phyloP scores from a whole-genome alignment of 1,140 invertebrate species.

The Lineus longissimus region DNA sequence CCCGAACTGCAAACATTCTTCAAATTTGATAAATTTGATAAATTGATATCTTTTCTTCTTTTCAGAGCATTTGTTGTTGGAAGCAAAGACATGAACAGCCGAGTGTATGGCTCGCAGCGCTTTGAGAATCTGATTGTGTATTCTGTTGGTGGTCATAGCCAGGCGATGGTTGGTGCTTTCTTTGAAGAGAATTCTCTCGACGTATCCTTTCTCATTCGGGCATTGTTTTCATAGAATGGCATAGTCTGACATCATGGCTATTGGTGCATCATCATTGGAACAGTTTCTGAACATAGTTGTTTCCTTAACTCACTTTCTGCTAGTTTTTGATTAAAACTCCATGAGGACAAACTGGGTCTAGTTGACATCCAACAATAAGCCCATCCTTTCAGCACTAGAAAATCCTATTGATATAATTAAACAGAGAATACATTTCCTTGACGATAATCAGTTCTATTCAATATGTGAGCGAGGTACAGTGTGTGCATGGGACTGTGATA shows the following conservation, averaged over 20 bases:
- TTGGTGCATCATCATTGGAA: background rate
- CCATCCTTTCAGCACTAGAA: too few relatives aligned
- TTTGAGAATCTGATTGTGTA: conserved; percentile 63
- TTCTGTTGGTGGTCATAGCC: conserved; percentile 74
- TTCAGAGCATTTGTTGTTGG: conserved; percentile 73
- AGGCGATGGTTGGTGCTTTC: conserved; percentile 76
- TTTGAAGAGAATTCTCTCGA: conserved; percentile 84
- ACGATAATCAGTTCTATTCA: conserved; percentile 46
- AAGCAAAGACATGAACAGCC: conserved; percentile 80
- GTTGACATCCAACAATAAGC: too few relatives aligned
- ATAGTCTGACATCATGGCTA: background rate
- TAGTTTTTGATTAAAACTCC: too few relatives aligned
- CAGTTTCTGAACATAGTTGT: background rate
- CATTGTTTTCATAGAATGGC: too few relatives aligned
- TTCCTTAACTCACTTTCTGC: too few relatives aligned
- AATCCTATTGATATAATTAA: too few relatives aligned
- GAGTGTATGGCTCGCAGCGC: conserved; percentile 72
- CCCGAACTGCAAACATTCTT: too few relatives aligned
- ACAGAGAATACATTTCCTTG: conserved; percentile 23
- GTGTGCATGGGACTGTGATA: conserved; percentile 82
- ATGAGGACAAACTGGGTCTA: too few relatives aligned
- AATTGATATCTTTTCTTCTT: conserved; percentile 8
- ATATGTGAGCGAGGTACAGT: conserved; percentile 63
- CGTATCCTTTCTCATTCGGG: conserved; percentile 56
- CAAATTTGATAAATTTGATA: too few relatives aligned